These are phyloP conservation scores for Hydropsyche tenuis DNA, from an alignment of 1,140 invertebrate species.

Conservation along the genomic window DNA sequence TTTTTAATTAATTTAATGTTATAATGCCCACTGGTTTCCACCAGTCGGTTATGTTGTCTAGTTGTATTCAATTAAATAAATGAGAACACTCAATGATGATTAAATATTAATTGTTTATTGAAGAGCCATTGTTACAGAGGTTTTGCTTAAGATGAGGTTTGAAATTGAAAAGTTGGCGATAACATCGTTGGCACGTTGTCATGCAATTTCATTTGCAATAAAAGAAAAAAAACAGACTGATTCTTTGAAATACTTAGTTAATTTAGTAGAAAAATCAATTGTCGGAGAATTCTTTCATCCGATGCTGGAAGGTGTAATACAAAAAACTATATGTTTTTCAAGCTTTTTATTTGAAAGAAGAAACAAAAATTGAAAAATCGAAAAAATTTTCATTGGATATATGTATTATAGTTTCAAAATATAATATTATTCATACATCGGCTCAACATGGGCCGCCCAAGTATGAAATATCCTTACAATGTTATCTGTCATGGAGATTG, in stretches of 20 bases:
- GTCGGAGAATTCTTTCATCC: background rate
- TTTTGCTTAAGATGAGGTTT: no score
- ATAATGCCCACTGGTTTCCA: no score
- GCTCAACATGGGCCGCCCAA: no score
- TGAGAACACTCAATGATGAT: no score
- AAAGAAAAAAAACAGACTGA: background rate
- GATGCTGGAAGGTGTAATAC: background rate
- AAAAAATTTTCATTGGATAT: background rate
- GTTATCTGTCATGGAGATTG: conserved; percentile 41
- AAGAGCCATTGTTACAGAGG: no score
- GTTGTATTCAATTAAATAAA: no score
- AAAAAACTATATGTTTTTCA: background rate
- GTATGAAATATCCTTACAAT: conserved; percentile 27
- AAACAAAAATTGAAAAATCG: background rate
- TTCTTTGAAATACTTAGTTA: background rate
- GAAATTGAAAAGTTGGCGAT: background rate
- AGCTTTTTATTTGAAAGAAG: background rate
- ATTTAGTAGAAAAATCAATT: background rate
- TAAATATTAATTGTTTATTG: no score
- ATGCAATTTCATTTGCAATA: conserved; percentile 3
- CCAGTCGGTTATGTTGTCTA: no score
- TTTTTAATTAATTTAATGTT: no score
- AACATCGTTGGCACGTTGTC: background rate
- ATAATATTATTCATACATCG: background rate
- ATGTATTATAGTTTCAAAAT: background rate